Conservation (phyloP, 2,888 invertebrate genomes). For the Plutella xylostella region DNA sequence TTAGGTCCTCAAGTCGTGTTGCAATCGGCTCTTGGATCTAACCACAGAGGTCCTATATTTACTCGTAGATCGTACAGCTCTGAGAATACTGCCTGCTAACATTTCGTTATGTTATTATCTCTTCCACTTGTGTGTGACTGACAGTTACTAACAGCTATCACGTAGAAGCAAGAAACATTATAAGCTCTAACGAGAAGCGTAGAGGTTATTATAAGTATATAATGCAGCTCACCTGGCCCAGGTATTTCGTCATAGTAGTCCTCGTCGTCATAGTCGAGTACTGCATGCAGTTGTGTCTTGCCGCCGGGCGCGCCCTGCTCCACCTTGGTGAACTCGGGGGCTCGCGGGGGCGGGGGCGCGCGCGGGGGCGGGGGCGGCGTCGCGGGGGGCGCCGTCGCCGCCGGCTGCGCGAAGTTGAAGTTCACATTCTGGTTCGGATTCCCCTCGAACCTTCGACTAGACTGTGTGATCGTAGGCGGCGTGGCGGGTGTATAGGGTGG, state of each 20-base stretch:
- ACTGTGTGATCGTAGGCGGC: conserved; percentile 30
- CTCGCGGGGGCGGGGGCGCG: conserved; percentile 54
- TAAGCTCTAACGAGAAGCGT: too few species aligned
- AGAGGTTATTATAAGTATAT: conserved; percentile 5
- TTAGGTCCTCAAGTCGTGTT: too few species aligned
- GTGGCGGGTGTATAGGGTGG: conserved; percentile 47
- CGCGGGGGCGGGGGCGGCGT: conserved; percentile 20
- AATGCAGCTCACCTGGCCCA: conserved; percentile 43
- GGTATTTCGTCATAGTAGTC: conserved; percentile 73
- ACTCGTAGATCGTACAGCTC: too few species aligned
- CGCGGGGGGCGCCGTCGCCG: conserved; percentile 28
- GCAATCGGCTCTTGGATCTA: too few species aligned
- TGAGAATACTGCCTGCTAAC: too few species aligned
- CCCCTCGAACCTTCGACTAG: conserved; percentile 56
- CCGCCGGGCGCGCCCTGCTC: conserved; percentile 64
- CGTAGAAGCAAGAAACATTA: too few species aligned
- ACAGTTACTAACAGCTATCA: too few species aligned
- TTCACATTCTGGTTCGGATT: conserved; percentile 45
- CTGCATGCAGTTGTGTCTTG: conserved; percentile 77
- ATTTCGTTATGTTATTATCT: too few species aligned
- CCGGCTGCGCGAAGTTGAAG: conserved; percentile 39
- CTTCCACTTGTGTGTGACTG: too few species aligned
- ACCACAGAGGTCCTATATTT: too few species aligned
- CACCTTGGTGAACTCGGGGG: conserved; percentile 76
- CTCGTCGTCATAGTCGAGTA: conserved; percentile 79